A percentile compares a stretch with the other conserved stretches of the same genome.
Evolutionary conservation across 2,113 vertebrate genomes (phyloP).

Genomic region (Aegotheles bennettii): DNA sequence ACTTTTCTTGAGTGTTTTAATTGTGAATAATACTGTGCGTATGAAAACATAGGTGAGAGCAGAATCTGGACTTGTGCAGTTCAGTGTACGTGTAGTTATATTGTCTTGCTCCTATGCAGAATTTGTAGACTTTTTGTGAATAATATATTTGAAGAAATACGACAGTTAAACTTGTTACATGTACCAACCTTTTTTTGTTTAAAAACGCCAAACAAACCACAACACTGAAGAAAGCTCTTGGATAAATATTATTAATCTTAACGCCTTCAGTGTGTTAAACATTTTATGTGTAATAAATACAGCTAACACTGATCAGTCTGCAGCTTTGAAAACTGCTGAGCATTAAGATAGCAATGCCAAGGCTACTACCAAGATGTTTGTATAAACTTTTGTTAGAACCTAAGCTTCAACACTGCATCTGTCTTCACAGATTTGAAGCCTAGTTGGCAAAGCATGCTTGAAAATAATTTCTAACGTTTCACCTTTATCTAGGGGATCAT

Average conservation of each 20-base stretch:
- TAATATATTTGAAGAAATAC: neutral
- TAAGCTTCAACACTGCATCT: neutral
- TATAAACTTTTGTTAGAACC: neutral
- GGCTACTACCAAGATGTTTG: neutral
- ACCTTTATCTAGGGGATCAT: neutral
- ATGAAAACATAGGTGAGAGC: neutral
- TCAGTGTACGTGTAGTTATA: neutral
- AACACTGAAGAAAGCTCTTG: neutral
- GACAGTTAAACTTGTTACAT: neutral
- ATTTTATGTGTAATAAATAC: neutral
- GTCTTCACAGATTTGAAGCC: neutral
- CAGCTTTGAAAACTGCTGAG: neutral
- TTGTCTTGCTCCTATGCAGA: neutral
- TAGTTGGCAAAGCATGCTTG: neutral
- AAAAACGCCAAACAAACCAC: neutral
- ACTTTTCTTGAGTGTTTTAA: neutral
- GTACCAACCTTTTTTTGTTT: neutral
- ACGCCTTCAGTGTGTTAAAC: neutral
- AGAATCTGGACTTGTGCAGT: neutral
- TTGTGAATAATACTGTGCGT: neutral
- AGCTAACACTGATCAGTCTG: neutral
- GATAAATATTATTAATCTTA: neutral
- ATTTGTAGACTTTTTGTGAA: neutral
- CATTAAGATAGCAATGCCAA: neutral
- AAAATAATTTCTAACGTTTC: neutral